Conservation (phyloP, 2,797 vertebrate species). For the Chaenodraco wilsoni region DNA sequence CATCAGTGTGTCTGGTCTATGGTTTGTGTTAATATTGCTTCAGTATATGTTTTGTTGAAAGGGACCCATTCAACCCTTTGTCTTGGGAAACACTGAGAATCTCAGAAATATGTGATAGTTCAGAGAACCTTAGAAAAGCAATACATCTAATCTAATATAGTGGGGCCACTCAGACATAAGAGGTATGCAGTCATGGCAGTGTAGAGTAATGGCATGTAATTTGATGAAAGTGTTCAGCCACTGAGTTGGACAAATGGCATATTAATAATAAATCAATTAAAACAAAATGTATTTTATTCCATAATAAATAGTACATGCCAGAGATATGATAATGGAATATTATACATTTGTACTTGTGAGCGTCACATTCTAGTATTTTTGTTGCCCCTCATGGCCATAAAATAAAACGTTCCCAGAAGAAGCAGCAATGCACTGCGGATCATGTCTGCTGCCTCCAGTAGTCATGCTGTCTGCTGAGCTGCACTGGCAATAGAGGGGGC, state of each 20-base stretch:
- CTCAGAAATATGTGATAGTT: background rate
- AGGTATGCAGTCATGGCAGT: conserved; percentile 8
- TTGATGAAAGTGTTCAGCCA: conserved; percentile 27
- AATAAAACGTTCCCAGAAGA: background rate
- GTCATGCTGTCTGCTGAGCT: background rate
- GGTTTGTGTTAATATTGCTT: background rate
- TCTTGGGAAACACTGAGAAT: background rate
- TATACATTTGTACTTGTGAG: background rate
- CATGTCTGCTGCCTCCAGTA: background rate
- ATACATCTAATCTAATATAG: conserved; percentile 24
- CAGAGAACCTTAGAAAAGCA: background rate
- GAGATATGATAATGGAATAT: background rate
- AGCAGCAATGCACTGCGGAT: background rate
- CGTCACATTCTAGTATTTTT: background rate
- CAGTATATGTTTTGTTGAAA: background rate
- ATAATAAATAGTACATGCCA: background rate
- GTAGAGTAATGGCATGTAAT: conserved; percentile 32
- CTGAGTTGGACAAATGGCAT: conserved; percentile 27
- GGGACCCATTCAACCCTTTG: background rate
- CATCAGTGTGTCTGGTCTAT: background rate
- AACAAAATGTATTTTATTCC: conserved; percentile 10
- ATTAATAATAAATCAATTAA: conserved; percentile 41
- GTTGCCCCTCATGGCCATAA: background rate
- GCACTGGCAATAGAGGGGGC: background rate
- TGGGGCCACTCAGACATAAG: conserved; percentile 24